Evolutionary conservation across 1,140 invertebrate genomes (phyloP), one percentile per base, ranked within the genome.

Genomic region (Cepaea nemoralis): DNA sequence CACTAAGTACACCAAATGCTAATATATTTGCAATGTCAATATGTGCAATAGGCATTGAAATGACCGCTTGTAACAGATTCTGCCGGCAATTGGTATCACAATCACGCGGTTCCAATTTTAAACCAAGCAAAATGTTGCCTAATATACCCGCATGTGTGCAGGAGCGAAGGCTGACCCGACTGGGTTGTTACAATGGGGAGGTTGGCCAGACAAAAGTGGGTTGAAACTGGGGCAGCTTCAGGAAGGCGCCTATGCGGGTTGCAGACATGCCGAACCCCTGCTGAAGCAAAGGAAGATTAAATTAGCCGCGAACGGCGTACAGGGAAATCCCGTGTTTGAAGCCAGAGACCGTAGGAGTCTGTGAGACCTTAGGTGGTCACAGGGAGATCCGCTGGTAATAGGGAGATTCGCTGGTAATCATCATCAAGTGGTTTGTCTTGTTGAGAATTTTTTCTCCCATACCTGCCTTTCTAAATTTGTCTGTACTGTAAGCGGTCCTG

Each of bases 211-310:
- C 50, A 55, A 55, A 14, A 22, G 3, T 55, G 3, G 8, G 3
- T 2, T 1, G 31, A 35, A 14, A 16, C 8, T 33, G 12, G 37
- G 31, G 16, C 5, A 14, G 37, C 37, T 35, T 2, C 22, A 16
- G 66, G 6, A 16, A 39, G 37, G 66, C 31, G 37, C 31, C 31
- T 16, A 39, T 69, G 37, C 66, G 66, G 37, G 66, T 35, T 33
- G 10, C n/a, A 69, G 37, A 35, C 37, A 69, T 22, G n/a, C 31
- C n/a, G 37, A 35, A 33, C 31, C 27, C 31, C 37, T 69, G 31
- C 66, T 69, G 66, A 5, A 35, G 66, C 37, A 69, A 69, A 39
- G 31, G 50, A 69, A 39, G n/a, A 35, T 69, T 69, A 39, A 35
- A 35, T 69, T 69, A 35, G n/a, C 5, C 22, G 16, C 22, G 50